These are phyloP conservation scores for Grus americana DNA, from an alignment of 2,113 vertebrate genomes.

Conservation along the genomic window DNA sequence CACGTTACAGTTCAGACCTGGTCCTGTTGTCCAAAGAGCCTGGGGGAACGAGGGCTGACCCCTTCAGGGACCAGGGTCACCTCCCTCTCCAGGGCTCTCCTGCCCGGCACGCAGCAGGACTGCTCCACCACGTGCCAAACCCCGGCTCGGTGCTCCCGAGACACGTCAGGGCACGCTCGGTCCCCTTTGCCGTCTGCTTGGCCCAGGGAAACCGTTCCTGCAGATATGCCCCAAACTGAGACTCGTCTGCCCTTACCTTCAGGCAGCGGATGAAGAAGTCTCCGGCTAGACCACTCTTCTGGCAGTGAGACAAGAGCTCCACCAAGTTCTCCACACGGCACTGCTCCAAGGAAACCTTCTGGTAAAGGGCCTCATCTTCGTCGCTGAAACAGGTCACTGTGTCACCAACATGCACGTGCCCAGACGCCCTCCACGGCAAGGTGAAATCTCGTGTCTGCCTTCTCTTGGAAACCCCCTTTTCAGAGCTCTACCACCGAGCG, in stretches of 20 bases:
- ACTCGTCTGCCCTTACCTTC: constrained; percentile 75
- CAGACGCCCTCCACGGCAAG: neutral
- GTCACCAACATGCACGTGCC: neutral
- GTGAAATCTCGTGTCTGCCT: neutral
- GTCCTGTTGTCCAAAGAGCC: constrained; percentile 3
- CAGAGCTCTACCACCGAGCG: neutral
- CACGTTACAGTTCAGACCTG: constrained; percentile 58
- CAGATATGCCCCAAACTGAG: neutral
- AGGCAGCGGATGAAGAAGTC: constrained; percentile 92
- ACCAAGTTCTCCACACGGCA: constrained; percentile 83
- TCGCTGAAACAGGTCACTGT: constrained; percentile 67
- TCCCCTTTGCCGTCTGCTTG: neutral
- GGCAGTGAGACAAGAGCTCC: constrained; percentile 82
- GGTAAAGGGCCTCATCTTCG: constrained; percentile 87
- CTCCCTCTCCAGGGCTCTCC: neutral
- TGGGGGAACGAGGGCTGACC: constrained; percentile 22
- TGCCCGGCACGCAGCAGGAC: neutral
- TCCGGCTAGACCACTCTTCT: constrained; percentile 83
- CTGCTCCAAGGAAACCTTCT: constrained; percentile 88
- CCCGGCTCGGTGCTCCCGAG: neutral
- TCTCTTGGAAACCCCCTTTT: neutral
- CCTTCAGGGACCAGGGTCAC: neutral
- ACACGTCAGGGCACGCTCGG: fast-evolving
- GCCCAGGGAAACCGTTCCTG: neutral
- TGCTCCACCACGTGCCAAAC: fast-evolving